Percentiles rank a stretch among this genome's conserved stretches.
Evolutionary conservation across 2,797 vertebrate species (phyloP).

Genomic region (Hypotaenidia philippensis): DNA sequence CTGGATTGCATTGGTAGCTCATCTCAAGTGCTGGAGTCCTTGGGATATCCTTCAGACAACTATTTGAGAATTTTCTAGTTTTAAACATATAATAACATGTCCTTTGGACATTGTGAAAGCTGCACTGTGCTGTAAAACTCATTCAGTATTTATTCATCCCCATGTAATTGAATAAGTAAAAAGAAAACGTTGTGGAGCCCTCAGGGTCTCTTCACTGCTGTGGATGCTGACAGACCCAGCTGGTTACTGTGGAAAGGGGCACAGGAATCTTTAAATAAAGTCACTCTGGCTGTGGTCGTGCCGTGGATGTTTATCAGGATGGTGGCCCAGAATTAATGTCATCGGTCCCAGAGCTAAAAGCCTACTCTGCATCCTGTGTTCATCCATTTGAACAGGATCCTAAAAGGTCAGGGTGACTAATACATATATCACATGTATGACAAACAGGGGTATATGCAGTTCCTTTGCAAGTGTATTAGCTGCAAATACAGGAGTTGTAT

Average conservation of each 20-base stretch:
- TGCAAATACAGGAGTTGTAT: neutral
- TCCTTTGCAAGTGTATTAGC: neutral
- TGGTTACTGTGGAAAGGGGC: neutral
- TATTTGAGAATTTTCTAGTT: neutral
- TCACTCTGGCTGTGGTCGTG: neutral
- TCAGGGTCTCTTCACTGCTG: neutral
- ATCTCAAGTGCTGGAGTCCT: neutral
- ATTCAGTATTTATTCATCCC: constrained; percentile 24
- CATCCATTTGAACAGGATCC: neutral
- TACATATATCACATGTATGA: neutral
- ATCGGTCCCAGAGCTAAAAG: neutral
- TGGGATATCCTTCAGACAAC: neutral
- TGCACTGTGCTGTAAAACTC: neutral
- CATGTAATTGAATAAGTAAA: constrained; percentile 35
- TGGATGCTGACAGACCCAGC: neutral
- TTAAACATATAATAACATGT: neutral
- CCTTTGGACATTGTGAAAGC: neutral
- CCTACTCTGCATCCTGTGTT: neutral
- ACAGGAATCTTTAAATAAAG: neutral
- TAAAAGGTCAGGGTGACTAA: neutral
- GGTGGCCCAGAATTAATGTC: neutral
- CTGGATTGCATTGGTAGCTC: neutral
- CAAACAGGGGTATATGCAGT: neutral
- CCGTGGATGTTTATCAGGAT: neutral
- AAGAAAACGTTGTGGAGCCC: neutral